Percentiles rank a stretch among this genome's conserved stretches.
Conservation (phyloP, 1,140 invertebrate genomes). For the Melipona quadrifasciata region DNA sequence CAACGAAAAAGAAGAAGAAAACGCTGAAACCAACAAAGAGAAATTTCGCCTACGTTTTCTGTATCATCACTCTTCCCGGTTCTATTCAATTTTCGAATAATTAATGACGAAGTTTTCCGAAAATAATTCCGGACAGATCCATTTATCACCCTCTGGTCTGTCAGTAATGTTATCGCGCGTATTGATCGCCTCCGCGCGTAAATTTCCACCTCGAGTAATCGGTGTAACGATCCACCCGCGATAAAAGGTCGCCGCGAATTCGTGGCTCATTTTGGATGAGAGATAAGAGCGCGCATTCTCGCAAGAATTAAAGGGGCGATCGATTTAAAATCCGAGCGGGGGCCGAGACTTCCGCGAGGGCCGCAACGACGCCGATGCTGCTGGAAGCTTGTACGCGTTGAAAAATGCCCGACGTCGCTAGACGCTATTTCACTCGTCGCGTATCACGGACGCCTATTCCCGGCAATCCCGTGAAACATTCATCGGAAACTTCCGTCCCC, state of each 20-base stretch:
- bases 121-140: not conserved
- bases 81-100: not conserved
- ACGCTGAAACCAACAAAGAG: no score
- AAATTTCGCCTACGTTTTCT: no score
- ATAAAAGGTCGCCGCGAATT: not conserved
- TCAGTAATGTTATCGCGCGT: not conserved
- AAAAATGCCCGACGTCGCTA: constrained; percentile 37
- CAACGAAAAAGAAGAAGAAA: no score
- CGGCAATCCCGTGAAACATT: constrained; percentile 38
- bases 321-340: not conserved
- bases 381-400: constrained; percentile 4
- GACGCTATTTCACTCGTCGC: constrained; percentile 36
- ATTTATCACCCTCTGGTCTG: not conserved
- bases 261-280: not conserved
- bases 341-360: constrained; percentile 1
- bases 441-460: constrained; percentile 19
- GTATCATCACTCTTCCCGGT: no score
- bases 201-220: not conserved
- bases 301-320: not conserved
- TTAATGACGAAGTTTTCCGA: not conserved
- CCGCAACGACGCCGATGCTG: not conserved
- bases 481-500: constrained; percentile 16
- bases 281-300: not conserved
- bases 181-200: not conserved
- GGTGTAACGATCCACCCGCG: no score